These are phyloP conservation scores for roundworm (Caenorhabditis elegans) DNA, from an alignment of 1,140 invertebrate genomes.

Conservation along the genomic window DNA sequence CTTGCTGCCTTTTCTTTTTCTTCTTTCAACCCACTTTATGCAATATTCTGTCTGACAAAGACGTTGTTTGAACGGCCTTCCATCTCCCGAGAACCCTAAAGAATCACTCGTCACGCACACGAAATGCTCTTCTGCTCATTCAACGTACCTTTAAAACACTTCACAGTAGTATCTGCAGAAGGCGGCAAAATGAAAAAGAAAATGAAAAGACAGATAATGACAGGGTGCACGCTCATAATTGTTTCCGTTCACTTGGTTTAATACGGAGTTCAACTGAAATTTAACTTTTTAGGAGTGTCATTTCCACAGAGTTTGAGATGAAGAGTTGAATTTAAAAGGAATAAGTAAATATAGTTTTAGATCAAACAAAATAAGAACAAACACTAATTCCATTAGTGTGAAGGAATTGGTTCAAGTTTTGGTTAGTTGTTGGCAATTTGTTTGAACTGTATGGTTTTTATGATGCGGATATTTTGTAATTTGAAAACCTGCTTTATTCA, in stretches of 20 bases:
- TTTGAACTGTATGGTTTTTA: no score
- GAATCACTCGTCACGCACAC: not conserved
- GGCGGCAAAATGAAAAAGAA: slow-evolving; percentile 3
- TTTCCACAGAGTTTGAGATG: not conserved
- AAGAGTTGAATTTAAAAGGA: no score
- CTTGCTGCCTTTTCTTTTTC: not conserved
- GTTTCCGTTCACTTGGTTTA: not conserved
- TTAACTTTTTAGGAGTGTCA: not conserved
- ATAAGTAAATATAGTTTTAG: no score
- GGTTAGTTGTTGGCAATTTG: no score
- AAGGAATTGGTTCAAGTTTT: no score
- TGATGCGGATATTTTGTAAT: no score
- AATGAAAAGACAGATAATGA: slow-evolving; percentile 3
- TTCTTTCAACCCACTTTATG: not conserved
- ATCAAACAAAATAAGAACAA: no score
- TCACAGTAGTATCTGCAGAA: not conserved
- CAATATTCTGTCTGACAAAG: slow-evolving; percentile 29
- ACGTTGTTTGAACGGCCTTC: slow-evolving; percentile 18
- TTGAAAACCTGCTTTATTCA: no score
- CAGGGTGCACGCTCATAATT: slow-evolving; percentile 6
- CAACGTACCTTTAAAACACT: slow-evolving; percentile 6
- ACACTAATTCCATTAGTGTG: no score
- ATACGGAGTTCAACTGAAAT: not conserved
- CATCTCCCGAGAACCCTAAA: slow-evolving; percentile 2
- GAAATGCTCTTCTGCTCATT: not conserved